phyloP scores from a whole-genome alignment of 2,113 vertebrate species.

The Axis porcinus region DNA sequence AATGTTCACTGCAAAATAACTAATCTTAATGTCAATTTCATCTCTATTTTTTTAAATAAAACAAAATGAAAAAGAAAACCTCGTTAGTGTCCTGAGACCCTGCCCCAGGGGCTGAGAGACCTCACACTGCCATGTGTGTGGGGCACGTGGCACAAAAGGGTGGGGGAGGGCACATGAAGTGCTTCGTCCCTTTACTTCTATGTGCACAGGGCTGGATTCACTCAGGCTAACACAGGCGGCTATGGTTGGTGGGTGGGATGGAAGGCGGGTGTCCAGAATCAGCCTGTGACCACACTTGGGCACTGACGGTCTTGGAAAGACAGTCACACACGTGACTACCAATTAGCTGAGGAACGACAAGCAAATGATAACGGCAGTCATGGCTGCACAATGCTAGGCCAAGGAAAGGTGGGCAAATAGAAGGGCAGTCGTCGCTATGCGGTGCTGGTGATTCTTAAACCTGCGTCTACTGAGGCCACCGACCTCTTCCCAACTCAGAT shows the following conservation, averaged over 20 bases:
- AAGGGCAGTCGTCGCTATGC: rapidly evolving
- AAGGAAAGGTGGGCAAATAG: neutral
- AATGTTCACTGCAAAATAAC: neutral
- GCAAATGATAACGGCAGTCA: neutral
- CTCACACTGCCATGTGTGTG: neutral
- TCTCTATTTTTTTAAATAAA: neutral
- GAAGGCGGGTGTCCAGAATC: neutral
- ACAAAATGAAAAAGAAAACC: neutral
- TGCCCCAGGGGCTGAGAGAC: neutral
- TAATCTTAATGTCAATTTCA: neutral
- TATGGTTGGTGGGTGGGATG: neutral
- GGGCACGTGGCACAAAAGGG: neutral
- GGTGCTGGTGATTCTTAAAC: neutral
- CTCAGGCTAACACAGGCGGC: no score
- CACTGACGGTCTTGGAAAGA: neutral
- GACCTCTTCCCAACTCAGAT: neutral
- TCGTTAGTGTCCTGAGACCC: neutral
- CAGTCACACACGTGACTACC: rapidly evolving
- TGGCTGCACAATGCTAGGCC: neutral
- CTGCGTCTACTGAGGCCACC: rapidly evolving
- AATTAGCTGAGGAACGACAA: neutral
- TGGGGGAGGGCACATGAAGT: rapidly evolving
- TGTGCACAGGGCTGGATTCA: neutral
- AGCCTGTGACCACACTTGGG: neutral
- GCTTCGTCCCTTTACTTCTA: rapidly evolving